Conservation (phyloP, 2,113 vertebrate genomes). For the Cariama cristata region DNA sequence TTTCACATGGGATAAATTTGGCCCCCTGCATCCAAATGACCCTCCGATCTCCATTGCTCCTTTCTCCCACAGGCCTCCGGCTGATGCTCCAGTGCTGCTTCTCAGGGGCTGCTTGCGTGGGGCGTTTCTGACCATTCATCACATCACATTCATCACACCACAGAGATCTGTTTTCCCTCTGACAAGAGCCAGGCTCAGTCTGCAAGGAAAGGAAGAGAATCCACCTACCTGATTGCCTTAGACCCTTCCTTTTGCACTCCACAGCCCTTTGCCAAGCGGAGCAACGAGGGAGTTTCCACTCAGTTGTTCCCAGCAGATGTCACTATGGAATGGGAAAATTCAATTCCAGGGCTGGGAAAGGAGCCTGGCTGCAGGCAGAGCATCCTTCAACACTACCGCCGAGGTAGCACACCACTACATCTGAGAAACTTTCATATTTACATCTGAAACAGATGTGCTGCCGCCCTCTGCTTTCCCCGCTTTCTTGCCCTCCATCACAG, state of each 20-base stretch:
- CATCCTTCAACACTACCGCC: background rate
- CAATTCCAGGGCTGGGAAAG: background rate
- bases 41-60: background rate
- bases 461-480: background rate
- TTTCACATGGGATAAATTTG: background rate
- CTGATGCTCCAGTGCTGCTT: background rate
- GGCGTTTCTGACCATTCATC: background rate
- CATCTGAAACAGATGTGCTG: background rate
- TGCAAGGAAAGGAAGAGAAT: background rate
- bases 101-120: background rate
- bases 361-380: background rate
- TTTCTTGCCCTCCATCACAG: accelerated
- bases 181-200: background rate
- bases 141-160: background rate
- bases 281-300: background rate
- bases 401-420: background rate
- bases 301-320: conserved; percentile 75
- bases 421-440: conserved; percentile 17
- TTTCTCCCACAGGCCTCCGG: background rate
- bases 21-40: background rate
- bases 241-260: background rate
- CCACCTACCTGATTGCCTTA: background rate
- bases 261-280: background rate
- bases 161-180: background rate
- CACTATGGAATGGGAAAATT: conserved; percentile 73